Percentiles rank a stretch among this genome's conserved stretches.
Evolutionary conservation across 1,140 invertebrate species (phyloP).

Genomic region (Drosophila ironensis): DNA sequence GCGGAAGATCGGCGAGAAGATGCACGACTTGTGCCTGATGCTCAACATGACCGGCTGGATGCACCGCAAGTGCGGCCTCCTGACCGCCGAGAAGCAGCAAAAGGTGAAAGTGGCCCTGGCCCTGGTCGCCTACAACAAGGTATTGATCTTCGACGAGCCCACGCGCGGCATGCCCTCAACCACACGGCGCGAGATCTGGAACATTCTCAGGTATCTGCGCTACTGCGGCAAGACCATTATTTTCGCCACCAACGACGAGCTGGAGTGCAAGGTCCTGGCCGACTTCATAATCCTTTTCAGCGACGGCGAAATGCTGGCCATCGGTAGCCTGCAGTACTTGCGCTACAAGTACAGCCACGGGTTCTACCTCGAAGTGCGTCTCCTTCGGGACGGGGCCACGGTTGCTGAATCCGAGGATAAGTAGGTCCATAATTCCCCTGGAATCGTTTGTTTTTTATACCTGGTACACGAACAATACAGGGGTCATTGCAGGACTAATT

Average conservation of each 20-base stretch:
- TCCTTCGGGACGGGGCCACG: constrained; percentile 56
- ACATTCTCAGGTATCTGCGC: constrained; percentile 60
- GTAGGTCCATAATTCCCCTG: constrained; percentile 23
- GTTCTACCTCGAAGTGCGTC: constrained; percentile 65
- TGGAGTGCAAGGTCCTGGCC: constrained; percentile 96
- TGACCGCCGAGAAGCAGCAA: constrained; percentile 53
- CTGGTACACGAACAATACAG: too few species aligned
- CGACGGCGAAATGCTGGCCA: constrained; percentile 89
- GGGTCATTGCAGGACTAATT: too few species aligned
- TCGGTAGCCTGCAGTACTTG: constrained; percentile 83
- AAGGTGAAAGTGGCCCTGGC: constrained; percentile 66
- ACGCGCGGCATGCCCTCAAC: constrained; percentile 59
- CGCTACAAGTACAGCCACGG: constrained; percentile 68
- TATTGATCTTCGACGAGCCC: constrained; percentile 68
- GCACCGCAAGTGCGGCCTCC: constrained; percentile 41
- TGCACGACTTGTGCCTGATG: constrained; percentile 59
- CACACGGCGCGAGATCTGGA: constrained; percentile 68
- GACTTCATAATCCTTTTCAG: constrained; percentile 96
- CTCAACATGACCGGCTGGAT: constrained; percentile 69
- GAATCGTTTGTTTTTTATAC: background rate
- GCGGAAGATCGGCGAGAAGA: constrained; percentile 51
- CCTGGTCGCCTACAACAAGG: constrained; percentile 59
- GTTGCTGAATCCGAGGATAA: constrained; percentile 56
- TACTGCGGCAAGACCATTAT: constrained; percentile 88
- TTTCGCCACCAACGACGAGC: constrained; percentile 97